Evolutionary conservation across 2,888 invertebrate genomes (phyloP), one percentile per base, ranked within the genome.

Genomic region (Chymomyza fuscimana): DNA sequence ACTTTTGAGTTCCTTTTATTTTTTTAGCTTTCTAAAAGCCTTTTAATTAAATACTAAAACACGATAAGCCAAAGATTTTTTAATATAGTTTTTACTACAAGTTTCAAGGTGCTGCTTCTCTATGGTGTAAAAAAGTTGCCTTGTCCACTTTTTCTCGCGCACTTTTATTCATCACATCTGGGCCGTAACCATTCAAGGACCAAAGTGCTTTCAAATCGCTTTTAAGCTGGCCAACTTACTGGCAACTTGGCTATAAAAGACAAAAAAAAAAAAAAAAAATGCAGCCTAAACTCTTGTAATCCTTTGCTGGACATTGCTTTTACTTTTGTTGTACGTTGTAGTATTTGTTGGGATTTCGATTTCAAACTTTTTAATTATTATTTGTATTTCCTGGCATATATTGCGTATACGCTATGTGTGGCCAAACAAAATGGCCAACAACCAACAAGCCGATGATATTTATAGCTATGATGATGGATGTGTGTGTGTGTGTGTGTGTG

Each of bases 321-420:
- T 54, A 1, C 7, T 22, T 7, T 32, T 32, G 32, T 32, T 32
- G 32, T 32, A 32, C 0, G 32, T 6, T 2, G 25, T 25, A 2
- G 25, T 25, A 25, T 32, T 32, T 32, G 32, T 7, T 7, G 32
- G 22, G 15, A 4, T 58, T 54, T 22, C 32, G 2, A 58, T 58
- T 58, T 9, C 29, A 22, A 58, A 58, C 10, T 58, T 58, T 54
- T 58, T 25, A 58, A 58, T 58, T 58, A 58, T 58, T 58, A 58
- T 56, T 56, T 56, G 16, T n/a, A 16, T 16, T 56, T 56, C 29
- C 10, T 19, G 6, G 22, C 19, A 56, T 7, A 56, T 16, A 12
- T 58, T 58, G 58, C 58, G 58, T 58, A 25, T 25, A 25, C 58
- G 10, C 29, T 12, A 22, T 25, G 29, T 25, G 32, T 58, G 16